Base-by-base conservation (phyloP, 2,113 vertebrate species). In the Seriola aureovittata region DNA sequence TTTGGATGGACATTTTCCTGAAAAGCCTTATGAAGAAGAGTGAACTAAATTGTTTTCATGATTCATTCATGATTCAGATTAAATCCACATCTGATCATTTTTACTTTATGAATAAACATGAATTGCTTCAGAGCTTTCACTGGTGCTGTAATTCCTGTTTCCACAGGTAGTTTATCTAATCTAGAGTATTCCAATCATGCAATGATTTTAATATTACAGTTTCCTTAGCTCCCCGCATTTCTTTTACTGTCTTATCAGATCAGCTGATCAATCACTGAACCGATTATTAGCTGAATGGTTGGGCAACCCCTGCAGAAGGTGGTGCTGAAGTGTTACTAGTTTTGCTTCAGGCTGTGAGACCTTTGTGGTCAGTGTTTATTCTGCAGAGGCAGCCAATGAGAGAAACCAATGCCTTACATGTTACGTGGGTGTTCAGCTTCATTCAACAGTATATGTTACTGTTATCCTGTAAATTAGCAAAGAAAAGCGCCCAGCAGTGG, bases 11-110 rank as follows among this genome's bases (percentile, higher is more conserved):
- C 4, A 21, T 62, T 72, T 25, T 50, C 29, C 10, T 16, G 16
- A 50, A 71, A 48, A 48, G 42, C 38, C 59, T 21, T 52, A 8
- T 40, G 50, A 12, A 34, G 50, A 57, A 55, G 32, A 60, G 40
- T 5, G 46, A 3, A 8, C 50, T 50, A n/a, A 12, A 14, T n/a
- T 58, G 36, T 52, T 38, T 52, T 42, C n/a, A 42, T 32, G 36
- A 66, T 44, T 66, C 46, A 65, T 75, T 64, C 68, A 71, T 66
- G 29, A 65, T 50, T 67, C 54, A 40, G 14, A 52, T 67, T 40
- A 60, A 19, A 65, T 4, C 3, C 34, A 54, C 46, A 32, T 29
- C 14, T 62, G 29, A 78, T 67, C 4, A n/a, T 55, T 46, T 81
- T 46, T 54, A 57, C 75, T 70, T 32, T 10, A 29, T 54, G 23